A percentile compares a stretch with the other conserved stretches of the same genome.
Conservation (phyloP, 2,888 invertebrate genomes). For the Celastrina argiolus region DNA sequence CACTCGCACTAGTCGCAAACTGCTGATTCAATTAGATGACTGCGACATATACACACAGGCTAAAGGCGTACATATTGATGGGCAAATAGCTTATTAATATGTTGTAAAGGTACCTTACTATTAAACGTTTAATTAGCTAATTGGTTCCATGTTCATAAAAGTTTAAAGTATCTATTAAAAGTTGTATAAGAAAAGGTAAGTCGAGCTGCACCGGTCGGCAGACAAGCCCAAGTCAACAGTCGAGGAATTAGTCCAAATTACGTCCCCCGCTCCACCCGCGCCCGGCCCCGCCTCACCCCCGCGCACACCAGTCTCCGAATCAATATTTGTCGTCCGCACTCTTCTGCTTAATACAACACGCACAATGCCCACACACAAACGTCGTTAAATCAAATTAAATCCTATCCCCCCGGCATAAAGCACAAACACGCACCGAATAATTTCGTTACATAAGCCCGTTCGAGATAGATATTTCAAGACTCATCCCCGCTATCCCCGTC, state of each 20-base stretch:
- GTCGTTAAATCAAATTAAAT: conserved; percentile 29
- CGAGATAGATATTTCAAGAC: conserved; percentile 40
- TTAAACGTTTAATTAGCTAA: neutral
- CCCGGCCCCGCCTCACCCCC: conserved; percentile 42
- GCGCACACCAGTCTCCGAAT: conserved; percentile 62
- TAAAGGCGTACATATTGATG: too few relatives aligned
- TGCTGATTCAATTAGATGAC: too few relatives aligned
- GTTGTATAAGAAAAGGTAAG: conserved; percentile 57
- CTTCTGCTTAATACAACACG: conserved; percentile 77
- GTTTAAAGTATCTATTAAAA: conserved; percentile 40
- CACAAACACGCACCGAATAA: conserved; percentile 26
- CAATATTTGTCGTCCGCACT: conserved; percentile 79
- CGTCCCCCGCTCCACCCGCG: conserved; percentile 55
- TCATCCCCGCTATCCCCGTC: conserved; percentile 68
- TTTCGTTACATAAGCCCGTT: conserved; percentile 40
- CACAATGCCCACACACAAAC: conserved; percentile 61
- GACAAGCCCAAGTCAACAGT: conserved; percentile 73
- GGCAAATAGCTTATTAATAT: too few relatives aligned
- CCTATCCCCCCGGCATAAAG: conserved; percentile 18
- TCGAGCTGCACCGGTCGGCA: conserved; percentile 53
- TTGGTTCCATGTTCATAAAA: conserved; percentile 32
- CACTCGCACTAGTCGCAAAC: too few relatives aligned
- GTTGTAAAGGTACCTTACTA: neutral
- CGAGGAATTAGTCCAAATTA: conserved; percentile 77
- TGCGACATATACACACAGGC: too few relatives aligned